Base-by-base conservation (phyloP, 2,888 invertebrate species). In the Caenorhabditis plicata region DNA sequence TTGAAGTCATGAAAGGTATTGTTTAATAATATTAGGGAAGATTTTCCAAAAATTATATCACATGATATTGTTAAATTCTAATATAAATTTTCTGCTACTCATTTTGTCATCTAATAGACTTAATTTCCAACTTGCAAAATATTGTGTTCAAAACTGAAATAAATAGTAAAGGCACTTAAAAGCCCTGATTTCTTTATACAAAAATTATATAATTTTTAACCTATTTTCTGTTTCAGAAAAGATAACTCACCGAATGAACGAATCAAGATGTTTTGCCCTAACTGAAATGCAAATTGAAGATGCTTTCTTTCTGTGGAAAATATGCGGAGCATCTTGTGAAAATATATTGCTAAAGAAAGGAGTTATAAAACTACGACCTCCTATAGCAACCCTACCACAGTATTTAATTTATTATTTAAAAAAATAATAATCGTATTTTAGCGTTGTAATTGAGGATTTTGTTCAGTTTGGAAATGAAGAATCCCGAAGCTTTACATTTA, bases 221-320 rank as follows among this genome's bases (percentile, higher is more conserved):
- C n/a, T n/a, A n/a, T n/a, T n/a, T n/a, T n/a, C n/a, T n/a, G 32
- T 41, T 22, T 31, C 32, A 33, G 31, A 39, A 31, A 25, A 32
- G 17, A 20, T 32, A 1, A 11, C 25, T 1, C 13, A 38, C 15
- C 19, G n/a, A n/a, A 41, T 17, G 9, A 39, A 40, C 20, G 54
- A 47, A 23, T 33, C 33, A 15, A 22, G n/a, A 23, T 39, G 39
- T 22, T 39, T 23, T 13, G 15, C 19, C 13, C 5, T 20, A 20
- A 17, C 39, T 7, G 41, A 52, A 8, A 15, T 52, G 25, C 35
- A 48, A 11, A 84, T 94, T 64, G 87, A 89, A 62, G 90, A 92
- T 80, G 85, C 93, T 23, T 96, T 93, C 81, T 89, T 92, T 81
- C 87, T 93, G 83, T 96, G 96, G 96, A 90, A 91, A 81, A 81